These are phyloP conservation scores for Channa striata DNA, from an alignment of 2,797 vertebrate genomes.

Conservation along the genomic window DNA sequence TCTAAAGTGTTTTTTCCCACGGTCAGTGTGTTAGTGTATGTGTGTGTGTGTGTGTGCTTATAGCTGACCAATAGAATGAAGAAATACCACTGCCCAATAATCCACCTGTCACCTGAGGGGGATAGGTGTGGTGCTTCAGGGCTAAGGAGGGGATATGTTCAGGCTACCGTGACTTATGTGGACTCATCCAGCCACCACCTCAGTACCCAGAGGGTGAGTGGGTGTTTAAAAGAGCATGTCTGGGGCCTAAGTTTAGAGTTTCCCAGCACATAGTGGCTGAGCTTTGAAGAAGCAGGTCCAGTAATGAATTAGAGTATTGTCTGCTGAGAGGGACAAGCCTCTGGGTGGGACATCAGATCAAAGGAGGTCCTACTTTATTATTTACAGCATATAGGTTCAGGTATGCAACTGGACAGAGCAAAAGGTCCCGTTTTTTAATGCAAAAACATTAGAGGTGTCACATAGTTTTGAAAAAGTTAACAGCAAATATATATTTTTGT, in stretches of 20 bases:
- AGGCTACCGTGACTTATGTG: constrained; percentile 80
- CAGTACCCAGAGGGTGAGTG: constrained; percentile 75
- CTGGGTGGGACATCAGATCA: constrained; percentile 84
- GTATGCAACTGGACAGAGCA: constrained; percentile 79
- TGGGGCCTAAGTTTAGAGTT: constrained; percentile 78
- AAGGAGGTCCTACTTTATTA: constrained; percentile 83
- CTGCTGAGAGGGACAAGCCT: constrained; percentile 71
- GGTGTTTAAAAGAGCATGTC: constrained; percentile 77
- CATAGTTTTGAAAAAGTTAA: not conserved
- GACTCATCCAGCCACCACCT: constrained; percentile 83
- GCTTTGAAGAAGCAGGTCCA: constrained; percentile 83
- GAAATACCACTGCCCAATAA: constrained; percentile 74
- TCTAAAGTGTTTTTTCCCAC: constrained; percentile 55
- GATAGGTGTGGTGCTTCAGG: constrained; percentile 80
- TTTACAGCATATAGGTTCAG: constrained; percentile 72
- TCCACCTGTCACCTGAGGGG: constrained; percentile 78
- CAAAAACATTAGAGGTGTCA: not conserved
- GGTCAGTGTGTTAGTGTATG: not conserved
- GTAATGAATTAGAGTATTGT: constrained; percentile 85
- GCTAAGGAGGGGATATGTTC: constrained; percentile 72
- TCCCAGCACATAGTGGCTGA: constrained; percentile 66
- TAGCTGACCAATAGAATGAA: constrained; percentile 54
- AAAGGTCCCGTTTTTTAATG: too few relatives aligned
- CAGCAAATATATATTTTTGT: not conserved
- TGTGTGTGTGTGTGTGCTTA: constrained; percentile 13